Evolutionary conservation across 2,888 invertebrate genomes (phyloP).

Genomic region (Altica lythri): DNA sequence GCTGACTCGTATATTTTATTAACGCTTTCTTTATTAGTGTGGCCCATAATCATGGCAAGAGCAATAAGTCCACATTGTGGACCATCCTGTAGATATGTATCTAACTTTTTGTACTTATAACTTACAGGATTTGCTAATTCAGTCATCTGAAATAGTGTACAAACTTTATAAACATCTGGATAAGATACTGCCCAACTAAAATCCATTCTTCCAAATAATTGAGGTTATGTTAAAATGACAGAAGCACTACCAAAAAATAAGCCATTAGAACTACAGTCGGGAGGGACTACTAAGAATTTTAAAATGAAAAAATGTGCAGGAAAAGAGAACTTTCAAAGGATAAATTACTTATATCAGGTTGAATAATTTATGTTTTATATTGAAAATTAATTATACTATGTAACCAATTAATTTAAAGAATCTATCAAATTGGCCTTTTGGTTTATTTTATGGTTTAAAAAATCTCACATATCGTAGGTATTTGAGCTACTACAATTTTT

Average conservation of each 20-base stretch:
- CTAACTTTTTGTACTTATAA: conserved; percentile 50
- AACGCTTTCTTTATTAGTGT: conserved; percentile 64
- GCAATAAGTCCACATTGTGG: conserved; percentile 90
- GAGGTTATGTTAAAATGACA: conserved; percentile 13
- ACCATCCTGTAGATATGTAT: conserved; percentile 59
- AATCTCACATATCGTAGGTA: too few relatives aligned
- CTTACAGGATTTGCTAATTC: conserved; percentile 59
- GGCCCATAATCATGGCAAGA: conserved; percentile 75
- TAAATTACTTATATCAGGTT: conserved; percentile 74
- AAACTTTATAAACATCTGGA: conserved; percentile 64
- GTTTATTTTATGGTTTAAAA: too few relatives aligned
- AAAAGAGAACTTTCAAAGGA: conserved; percentile 70
- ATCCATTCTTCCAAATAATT: conserved; percentile 41
- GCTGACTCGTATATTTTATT: conserved; percentile 64
- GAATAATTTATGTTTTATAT: conserved; percentile 15
- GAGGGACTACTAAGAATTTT: conserved; percentile 2
- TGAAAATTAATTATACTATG: background rate
- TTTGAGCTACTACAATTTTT: too few relatives aligned
- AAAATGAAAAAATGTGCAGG: conserved; percentile 65
- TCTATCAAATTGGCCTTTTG: too few relatives aligned
- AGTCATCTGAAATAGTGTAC: conserved; percentile 62
- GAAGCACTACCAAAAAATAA: background rate
- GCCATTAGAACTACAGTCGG: conserved; percentile 3
- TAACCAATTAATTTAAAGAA: conserved; percentile 6
- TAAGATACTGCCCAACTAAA: conserved; percentile 64